These are phyloP conservation scores for Bostrychus sinensis DNA, from an alignment of 2,113 vertebrate species.

Conservation along the genomic window DNA sequence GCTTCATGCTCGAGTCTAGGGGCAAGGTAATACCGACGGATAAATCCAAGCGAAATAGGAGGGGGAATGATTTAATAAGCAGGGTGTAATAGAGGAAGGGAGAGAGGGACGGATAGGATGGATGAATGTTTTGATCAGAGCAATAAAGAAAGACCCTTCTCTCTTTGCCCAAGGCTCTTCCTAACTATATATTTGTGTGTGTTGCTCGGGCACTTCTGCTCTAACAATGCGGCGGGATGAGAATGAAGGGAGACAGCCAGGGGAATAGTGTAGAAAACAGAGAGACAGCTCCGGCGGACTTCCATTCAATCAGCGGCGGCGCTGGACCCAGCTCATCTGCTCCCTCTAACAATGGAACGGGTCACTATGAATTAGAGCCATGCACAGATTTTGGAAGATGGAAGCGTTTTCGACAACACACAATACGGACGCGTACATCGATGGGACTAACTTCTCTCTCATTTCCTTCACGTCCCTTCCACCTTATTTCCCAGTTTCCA, in stretches of 20 bases:
- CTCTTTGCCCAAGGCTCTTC: conserved; percentile 51
- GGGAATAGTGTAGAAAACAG: conserved; percentile 71
- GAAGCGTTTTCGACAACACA: conserved; percentile 35
- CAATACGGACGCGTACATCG: conserved; percentile 33
- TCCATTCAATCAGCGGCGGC: conserved; percentile 67
- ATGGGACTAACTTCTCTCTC: conserved; percentile 23
- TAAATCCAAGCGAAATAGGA: conserved; percentile 58
- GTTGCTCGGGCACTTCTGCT: conserved; percentile 48
- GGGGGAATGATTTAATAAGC: conserved; percentile 72
- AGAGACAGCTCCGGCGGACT: conserved; percentile 66
- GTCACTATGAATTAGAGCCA: conserved; percentile 73
- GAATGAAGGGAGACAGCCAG: conserved; percentile 73
- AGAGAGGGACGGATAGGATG: conserved; percentile 52
- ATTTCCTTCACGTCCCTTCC: conserved; percentile 36
- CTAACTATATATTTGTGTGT: conserved; percentile 20
- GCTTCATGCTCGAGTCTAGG: conserved; percentile 16
- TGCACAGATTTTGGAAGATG: conserved; percentile 61
- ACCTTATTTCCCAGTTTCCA: conserved; percentile 32
- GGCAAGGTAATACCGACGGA: conserved; percentile 52
- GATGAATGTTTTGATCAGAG: conserved; percentile 76
- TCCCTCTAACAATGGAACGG: conserved; percentile 65
- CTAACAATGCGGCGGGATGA: conserved; percentile 60
- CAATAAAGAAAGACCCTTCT: conserved; percentile 65
- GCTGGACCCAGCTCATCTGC: conserved; percentile 68
- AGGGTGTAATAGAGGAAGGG: conserved; percentile 59